Conservation (phyloP, 2,797 vertebrate species). For the Hephaestus fuliginosus region DNA sequence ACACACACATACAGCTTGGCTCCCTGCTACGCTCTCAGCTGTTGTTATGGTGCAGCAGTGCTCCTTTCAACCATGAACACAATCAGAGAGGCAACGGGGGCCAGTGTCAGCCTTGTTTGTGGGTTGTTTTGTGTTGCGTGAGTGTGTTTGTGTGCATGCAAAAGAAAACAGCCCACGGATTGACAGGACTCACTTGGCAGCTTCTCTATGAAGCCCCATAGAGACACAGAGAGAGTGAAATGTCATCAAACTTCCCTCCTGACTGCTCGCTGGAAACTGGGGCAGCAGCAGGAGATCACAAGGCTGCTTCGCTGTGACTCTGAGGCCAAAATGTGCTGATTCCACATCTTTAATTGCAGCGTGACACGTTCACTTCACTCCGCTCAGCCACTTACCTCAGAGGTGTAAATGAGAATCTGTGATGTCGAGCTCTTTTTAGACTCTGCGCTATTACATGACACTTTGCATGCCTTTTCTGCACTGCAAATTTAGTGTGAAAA, state of each 20-base stretch:
- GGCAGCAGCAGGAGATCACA: conserved; percentile 46
- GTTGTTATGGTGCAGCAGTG: conserved; percentile 39
- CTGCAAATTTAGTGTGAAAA: neutral
- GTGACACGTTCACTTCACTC: conserved; percentile 19
- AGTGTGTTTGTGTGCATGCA: conserved; percentile 25
- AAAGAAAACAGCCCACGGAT: neutral
- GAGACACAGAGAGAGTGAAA: conserved; percentile 22
- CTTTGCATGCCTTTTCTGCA: neutral
- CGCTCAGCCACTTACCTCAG: conserved; percentile 32
- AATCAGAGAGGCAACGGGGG: conserved; percentile 5
- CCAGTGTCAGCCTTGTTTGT: conserved; percentile 7
- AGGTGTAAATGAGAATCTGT: conserved; percentile 25
- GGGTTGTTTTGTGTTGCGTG: conserved; percentile 24
- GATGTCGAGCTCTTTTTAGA: neutral
- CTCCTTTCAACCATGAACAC: conserved; percentile 21
- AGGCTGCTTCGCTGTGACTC: conserved; percentile 47
- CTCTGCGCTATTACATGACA: neutral
- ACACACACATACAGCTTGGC: neutral
- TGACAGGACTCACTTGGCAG: conserved; percentile 37
- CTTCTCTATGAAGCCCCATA: conserved; percentile 6
- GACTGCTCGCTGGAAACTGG: conserved; percentile 41
- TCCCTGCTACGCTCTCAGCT: conserved; percentile 13
- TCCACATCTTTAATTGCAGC: conserved; percentile 54
- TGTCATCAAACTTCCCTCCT: conserved; percentile 38
- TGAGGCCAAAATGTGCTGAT: conserved; percentile 57